These are phyloP conservation scores for Synanthedon andrenaeformis DNA, from an alignment of 2,888 invertebrate genomes.

Conservation along the genomic window DNA sequence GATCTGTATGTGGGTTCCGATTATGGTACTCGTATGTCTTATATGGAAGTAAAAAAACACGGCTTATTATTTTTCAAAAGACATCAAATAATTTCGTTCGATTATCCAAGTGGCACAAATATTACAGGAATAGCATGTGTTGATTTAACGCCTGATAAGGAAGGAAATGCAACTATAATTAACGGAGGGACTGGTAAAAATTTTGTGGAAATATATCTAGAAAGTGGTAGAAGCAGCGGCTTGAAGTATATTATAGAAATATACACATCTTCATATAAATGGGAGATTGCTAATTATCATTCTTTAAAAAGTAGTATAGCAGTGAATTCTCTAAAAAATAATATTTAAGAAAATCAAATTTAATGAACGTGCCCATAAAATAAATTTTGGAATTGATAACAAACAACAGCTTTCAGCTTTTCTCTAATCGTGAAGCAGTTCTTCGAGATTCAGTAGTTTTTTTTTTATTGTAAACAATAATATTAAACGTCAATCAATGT, in stretches of 20 bases:
- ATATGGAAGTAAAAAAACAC: constrained; percentile 28
- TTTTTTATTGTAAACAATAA: no score
- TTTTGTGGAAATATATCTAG: constrained; percentile 19
- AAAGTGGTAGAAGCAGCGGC: constrained; percentile 25
- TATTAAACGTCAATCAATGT: no score
- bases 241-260: constrained; percentile 22
- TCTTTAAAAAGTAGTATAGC: constrained; percentile 1
- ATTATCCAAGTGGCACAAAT: constrained; percentile 24
- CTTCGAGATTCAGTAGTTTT: no score
- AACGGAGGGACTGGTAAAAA: constrained; percentile 22
- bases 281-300: no score
- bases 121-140: constrained; percentile 30
- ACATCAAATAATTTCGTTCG: constrained; percentile 14
- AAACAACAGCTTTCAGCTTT: no score
- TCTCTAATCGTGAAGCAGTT: no score
- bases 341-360: background rate
- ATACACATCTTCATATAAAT: constrained; percentile 11
- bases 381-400: no score
- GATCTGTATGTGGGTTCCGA: constrained; percentile 19
- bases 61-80: constrained; percentile 28
- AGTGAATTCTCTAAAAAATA: background rate
- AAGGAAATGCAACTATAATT: constrained; percentile 14
- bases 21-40: constrained; percentile 32
- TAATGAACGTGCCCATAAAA: no score
- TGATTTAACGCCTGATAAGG: constrained; percentile 24